phyloP scores from a whole-genome alignment of 2,888 invertebrate species.

The Eumerus sabulonum region DNA sequence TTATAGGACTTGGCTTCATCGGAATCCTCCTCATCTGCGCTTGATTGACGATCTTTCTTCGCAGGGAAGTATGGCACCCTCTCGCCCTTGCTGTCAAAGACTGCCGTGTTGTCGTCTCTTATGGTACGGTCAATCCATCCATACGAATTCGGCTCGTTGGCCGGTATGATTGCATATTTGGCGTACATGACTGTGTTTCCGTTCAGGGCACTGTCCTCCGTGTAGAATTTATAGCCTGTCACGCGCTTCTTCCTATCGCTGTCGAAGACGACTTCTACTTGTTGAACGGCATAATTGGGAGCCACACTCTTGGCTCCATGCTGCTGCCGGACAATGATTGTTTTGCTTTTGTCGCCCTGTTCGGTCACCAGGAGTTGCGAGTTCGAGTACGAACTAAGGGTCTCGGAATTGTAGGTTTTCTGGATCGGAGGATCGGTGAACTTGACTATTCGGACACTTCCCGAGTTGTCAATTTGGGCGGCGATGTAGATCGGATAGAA shows the following conservation, averaged over 20 bases:
- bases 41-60: not conserved
- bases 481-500: constrained; percentile 31
- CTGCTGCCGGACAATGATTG: constrained; percentile 11
- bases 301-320: constrained; percentile 3
- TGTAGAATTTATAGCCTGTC: constrained; percentile 23
- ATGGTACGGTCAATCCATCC: constrained; percentile 23
- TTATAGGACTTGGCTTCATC: constrained; percentile 4
- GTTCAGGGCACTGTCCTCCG: not conserved
- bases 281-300: constrained; percentile 20
- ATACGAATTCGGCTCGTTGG: constrained; percentile 12
- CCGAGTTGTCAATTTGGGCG: not conserved
- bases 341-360: not conserved
- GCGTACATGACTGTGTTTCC: constrained; percentile 20
- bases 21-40: not conserved
- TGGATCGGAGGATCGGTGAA: not conserved
- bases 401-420: constrained; percentile 1
- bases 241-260: constrained; percentile 19
- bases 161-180: constrained; percentile 10
- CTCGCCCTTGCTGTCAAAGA: constrained; percentile 11
- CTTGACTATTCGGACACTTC: not conserved
- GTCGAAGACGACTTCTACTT: constrained; percentile 21
- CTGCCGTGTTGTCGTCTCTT: not conserved
- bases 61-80: not conserved
- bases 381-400: constrained; percentile 23
- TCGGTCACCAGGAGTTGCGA: constrained; percentile 15